These are phyloP conservation scores for Heliconius congener DNA, from an alignment of 1,140 invertebrate species.

Conservation along the genomic window DNA sequence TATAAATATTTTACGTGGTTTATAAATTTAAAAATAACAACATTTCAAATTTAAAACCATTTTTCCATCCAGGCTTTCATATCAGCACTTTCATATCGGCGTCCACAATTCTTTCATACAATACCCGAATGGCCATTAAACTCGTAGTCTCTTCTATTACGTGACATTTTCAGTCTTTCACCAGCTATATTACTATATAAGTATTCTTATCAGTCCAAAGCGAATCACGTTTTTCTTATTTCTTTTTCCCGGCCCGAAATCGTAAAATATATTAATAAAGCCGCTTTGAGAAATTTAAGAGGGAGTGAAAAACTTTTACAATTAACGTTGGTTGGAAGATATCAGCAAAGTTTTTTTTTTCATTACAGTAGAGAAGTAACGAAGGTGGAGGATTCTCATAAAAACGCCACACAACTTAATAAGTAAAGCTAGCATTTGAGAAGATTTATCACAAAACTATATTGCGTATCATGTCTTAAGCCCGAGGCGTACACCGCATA, in stretches of 20 bases:
- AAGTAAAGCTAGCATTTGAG: slow-evolving; percentile 75
- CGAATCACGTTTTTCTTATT: slow-evolving; percentile 58
- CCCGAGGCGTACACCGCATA: slow-evolving; percentile 50
- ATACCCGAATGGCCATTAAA: slow-evolving; percentile 77
- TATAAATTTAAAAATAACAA: neutral
- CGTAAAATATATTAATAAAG: slow-evolving; percentile 62
- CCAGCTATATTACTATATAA: slow-evolving; percentile 59
- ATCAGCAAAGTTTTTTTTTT: slow-evolving; percentile 76
- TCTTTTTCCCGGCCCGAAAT: slow-evolving; percentile 55
- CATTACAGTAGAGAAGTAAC: slow-evolving; percentile 54
- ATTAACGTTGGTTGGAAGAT: slow-evolving; percentile 76
- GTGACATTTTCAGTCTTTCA: slow-evolving; percentile 72
- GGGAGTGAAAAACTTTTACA: slow-evolving; percentile 62
- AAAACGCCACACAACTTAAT: slow-evolving; percentile 79
- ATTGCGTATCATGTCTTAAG: slow-evolving; percentile 65
- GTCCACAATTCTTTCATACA: slow-evolving; percentile 73
- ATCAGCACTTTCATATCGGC: slow-evolving; percentile 57
- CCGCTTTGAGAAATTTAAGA: slow-evolving; percentile 60
- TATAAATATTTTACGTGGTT: neutral
- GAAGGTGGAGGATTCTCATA: slow-evolving; percentile 69
- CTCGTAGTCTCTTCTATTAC: slow-evolving; percentile 68
- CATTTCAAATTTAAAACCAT: neutral
- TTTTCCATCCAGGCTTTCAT: neutral
- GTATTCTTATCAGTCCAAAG: slow-evolving; percentile 65
- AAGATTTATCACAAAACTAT: slow-evolving; percentile 75